Percentiles rank a stretch among this genome's conserved stretches.
Evolutionary conservation across 2,113 vertebrate species (phyloP).

Genomic region (Castor canadensis): DNA sequence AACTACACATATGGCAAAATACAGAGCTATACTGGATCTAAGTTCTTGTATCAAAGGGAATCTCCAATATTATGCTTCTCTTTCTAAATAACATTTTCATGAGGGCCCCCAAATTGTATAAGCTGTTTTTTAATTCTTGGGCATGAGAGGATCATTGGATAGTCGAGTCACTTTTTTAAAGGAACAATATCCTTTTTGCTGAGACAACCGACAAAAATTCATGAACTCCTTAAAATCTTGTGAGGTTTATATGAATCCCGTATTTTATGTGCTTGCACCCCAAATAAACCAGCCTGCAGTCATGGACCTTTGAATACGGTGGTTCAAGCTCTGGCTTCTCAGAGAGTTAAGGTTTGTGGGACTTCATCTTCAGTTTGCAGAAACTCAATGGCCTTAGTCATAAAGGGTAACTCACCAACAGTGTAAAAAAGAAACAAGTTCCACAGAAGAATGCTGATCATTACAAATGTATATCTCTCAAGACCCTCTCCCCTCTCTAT

Average conservation of each 20-base stretch:
- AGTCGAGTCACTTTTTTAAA: not conserved
- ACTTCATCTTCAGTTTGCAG: not conserved
- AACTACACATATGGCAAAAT: not conserved
- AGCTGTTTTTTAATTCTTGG: not conserved
- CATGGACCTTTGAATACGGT: not conserved
- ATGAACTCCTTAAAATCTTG: not conserved
- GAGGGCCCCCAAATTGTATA: not conserved
- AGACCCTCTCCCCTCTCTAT: not conserved
- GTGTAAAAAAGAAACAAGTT: not conserved
- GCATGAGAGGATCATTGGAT: not conserved
- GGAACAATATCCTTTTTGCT: not conserved
- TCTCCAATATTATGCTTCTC: not conserved
- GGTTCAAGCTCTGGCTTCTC: not conserved
- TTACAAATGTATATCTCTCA: not conserved
- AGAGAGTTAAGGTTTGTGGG: not conserved
- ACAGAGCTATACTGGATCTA: not conserved
- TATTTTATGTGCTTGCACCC: not conserved
- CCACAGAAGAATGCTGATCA: not conserved
- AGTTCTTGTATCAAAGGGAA: not conserved
- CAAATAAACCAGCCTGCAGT: not conserved
- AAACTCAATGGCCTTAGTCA: not conserved
- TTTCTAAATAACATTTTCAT: not conserved
- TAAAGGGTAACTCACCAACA: not conserved
- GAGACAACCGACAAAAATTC: not conserved
- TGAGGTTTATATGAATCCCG: not conserved